Conservation (phyloP, 2,888 invertebrate species). For the Pheosia tremula region DNA sequence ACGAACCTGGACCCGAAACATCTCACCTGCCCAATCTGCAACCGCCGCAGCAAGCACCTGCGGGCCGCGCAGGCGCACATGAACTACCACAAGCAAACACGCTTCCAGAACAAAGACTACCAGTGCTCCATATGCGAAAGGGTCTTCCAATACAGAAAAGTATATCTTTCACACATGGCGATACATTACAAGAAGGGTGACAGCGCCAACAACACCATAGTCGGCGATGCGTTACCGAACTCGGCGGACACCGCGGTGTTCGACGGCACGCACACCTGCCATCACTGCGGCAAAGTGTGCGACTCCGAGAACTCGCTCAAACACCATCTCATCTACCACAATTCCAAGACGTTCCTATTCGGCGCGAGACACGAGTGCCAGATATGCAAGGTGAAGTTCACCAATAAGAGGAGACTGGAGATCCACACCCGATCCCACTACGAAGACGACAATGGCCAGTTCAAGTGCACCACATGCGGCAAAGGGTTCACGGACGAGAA, state of each 20-base stretch:
- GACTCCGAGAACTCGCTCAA: constrained; percentile 73
- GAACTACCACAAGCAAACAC: constrained; percentile 79
- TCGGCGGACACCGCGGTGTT: constrained; percentile 44
- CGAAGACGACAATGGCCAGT: constrained; percentile 81
- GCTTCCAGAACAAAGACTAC: constrained; percentile 77
- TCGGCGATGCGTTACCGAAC: constrained; percentile 52
- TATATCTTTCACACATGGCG: constrained; percentile 78
- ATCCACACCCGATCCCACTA: constrained; percentile 77
- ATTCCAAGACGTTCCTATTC: constrained; percentile 69
- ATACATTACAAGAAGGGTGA: constrained; percentile 78
- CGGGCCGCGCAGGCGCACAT: constrained; percentile 77
- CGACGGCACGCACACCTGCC: constrained; percentile 70
- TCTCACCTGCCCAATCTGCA: constrained; percentile 74
- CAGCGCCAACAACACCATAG: constrained; percentile 65
- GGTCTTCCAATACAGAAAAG: constrained; percentile 72
- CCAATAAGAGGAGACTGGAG: constrained; percentile 73
- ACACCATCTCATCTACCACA: constrained; percentile 75
- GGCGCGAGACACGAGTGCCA: constrained; percentile 75
- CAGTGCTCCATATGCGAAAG: constrained; percentile 78
- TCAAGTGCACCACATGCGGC: constrained; percentile 77
- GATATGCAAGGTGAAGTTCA: constrained; percentile 75
- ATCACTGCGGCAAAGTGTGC: constrained; percentile 75
- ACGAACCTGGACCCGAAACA: constrained; percentile 68
- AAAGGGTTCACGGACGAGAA: constrained; percentile 82
- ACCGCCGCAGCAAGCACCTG: constrained; percentile 73